These are phyloP conservation scores for Dicyrtomina minuta DNA, from an alignment of 2,888 invertebrate species.

Conservation along the genomic window DNA sequence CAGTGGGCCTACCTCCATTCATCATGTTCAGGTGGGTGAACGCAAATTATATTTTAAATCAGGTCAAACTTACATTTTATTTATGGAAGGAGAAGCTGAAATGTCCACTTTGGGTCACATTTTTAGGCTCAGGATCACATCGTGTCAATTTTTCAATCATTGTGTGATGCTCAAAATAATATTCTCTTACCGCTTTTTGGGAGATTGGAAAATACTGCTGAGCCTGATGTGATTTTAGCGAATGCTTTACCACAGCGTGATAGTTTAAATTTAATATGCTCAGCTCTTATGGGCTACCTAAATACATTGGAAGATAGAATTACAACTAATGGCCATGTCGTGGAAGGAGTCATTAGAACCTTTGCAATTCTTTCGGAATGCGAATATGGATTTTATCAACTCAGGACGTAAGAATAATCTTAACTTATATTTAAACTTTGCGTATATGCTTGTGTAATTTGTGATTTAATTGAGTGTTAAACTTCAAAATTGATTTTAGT, in stretches of 20 bases:
- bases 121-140: constrained; percentile 75
- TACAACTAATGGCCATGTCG: constrained; percentile 60
- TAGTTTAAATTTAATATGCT: constrained; percentile 67
- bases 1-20: constrained; percentile 1
- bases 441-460: no score
- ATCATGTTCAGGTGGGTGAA: constrained; percentile 32
- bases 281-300: constrained; percentile 59
- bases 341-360: constrained; percentile 73
- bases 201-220: constrained; percentile 36
- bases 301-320: constrained; percentile 58
- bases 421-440: no score
- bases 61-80: neutral
- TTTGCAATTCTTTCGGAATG: constrained; percentile 82
- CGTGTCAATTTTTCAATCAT: constrained; percentile 69
- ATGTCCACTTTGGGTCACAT: neutral
- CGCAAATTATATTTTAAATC: no score
- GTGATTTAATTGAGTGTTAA: no score
- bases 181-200: constrained; percentile 57
- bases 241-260: constrained; percentile 77
- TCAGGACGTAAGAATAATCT: constrained; percentile 60
- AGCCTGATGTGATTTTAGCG: constrained; percentile 62
- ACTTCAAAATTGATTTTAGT: constrained; percentile 1
- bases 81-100: neutral
- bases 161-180: constrained; percentile 80
- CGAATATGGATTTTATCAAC: constrained; percentile 82